Percentiles rank a stretch among this genome's conserved stretches.
These are phyloP conservation scores for Holacanthella duospinosa DNA, from an alignment of 2,888 invertebrate species.

Conservation along the genomic window DNA sequence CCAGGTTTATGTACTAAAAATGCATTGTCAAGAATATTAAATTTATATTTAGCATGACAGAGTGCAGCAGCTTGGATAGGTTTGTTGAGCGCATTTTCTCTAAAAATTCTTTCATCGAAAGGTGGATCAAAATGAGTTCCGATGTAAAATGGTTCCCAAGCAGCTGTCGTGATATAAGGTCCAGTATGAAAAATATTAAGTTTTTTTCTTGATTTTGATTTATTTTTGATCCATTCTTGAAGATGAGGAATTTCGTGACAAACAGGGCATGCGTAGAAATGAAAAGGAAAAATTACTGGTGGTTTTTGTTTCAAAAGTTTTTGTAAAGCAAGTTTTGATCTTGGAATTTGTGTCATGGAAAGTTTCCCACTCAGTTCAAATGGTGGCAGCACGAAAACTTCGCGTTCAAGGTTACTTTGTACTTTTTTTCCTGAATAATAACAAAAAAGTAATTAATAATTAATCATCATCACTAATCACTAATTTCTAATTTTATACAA, in stretches of 20 bases:
- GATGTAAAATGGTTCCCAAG: conserved; percentile 7
- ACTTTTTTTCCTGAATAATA: background rate
- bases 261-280: conserved; percentile 40
- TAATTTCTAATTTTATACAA: background rate
- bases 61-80: background rate
- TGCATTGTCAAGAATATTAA: conserved; percentile 9
- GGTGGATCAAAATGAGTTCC: background rate
- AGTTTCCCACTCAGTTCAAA: background rate
- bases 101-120: conserved; percentile 1
- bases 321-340: background rate
- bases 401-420: too few relatives aligned
- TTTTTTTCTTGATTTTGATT: background rate
- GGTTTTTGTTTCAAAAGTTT: background rate
- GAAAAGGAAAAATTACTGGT: conserved; percentile 39
- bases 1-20: conserved; percentile 9
- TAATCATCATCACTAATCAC: too few relatives aligned
- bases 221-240: background rate
- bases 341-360: background rate
- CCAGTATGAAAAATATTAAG: background rate
- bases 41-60: conserved; percentile 5
- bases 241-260: conserved; percentile 27
- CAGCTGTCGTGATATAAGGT: background rate
- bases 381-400: background rate
- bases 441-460: background rate
- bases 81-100: background rate